Evolutionary conservation across 2,113 vertebrate genomes (phyloP).

Genomic region (Megaptera novaeangliae): DNA sequence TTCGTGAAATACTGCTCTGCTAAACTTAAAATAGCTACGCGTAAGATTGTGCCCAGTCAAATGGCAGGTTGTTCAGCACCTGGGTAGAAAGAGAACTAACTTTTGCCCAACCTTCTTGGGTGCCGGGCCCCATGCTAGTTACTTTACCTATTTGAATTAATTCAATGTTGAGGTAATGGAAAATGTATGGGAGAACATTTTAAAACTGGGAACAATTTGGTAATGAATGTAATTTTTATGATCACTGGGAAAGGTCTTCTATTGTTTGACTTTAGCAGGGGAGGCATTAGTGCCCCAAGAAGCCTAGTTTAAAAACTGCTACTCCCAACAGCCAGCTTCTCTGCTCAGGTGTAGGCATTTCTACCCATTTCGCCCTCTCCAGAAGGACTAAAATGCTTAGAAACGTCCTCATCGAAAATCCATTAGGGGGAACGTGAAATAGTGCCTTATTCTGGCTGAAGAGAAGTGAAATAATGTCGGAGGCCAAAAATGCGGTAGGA

Average conservation of each 20-base stretch:
- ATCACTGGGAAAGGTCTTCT: background rate
- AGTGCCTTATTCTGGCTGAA: background rate
- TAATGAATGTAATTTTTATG: background rate
- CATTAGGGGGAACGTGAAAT: background rate
- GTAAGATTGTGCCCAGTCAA: background rate
- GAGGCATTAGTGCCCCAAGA: background rate
- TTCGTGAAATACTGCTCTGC: background rate
- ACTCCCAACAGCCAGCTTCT: rapidly evolving
- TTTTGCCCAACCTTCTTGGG: background rate
- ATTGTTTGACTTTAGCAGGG: background rate
- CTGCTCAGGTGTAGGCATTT: background rate
- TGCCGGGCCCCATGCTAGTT: background rate
- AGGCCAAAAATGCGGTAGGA: background rate
- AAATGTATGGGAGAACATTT: background rate
- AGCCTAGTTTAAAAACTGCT: background rate
- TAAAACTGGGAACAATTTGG: background rate
- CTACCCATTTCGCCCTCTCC: background rate
- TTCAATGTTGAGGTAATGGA: background rate
- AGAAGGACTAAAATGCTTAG: background rate
- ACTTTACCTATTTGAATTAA: background rate
- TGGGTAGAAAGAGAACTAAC: background rate
- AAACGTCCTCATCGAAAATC: background rate
- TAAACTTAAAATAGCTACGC: background rate
- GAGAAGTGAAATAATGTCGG: background rate
- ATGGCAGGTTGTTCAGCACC: background rate